Conservation (phyloP, 1,140 invertebrate genomes). For the Caerostris extrusa region DNA sequence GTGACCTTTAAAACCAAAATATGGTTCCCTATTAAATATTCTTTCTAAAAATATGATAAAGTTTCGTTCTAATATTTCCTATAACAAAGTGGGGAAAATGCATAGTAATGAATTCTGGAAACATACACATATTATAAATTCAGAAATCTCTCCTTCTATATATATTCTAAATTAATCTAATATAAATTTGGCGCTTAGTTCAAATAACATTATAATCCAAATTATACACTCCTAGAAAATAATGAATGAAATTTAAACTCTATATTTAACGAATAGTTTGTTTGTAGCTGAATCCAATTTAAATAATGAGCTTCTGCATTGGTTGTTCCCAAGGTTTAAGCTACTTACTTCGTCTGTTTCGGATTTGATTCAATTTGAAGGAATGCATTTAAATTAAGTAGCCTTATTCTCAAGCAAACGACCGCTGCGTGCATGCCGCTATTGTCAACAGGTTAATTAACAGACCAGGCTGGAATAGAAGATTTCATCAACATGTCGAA, state of each 20-base stretch:
- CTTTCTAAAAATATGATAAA: too few relatives aligned
- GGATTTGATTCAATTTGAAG: background rate
- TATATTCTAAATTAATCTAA: too few relatives aligned
- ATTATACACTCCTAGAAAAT: too few relatives aligned
- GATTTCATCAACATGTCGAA: slow-evolving; percentile 4
- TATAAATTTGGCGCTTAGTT: background rate
- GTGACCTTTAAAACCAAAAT: too few relatives aligned
- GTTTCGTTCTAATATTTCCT: too few relatives aligned
- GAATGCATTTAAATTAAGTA: slow-evolving; percentile 55
- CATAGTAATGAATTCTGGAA: too few relatives aligned
- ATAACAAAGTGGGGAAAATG: too few relatives aligned
- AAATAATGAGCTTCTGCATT: slow-evolving; percentile 16
- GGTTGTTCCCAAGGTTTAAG: background rate
- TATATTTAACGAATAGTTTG: slow-evolving; percentile 29
- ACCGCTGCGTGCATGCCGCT: background rate
- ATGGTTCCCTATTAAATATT: too few relatives aligned
- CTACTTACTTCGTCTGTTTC: slow-evolving; percentile 5
- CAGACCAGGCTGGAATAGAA: background rate
- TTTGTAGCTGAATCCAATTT: slow-evolving; percentile 7
- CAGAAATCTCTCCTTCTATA: too few relatives aligned
- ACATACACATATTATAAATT: too few relatives aligned
- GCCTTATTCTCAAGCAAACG: background rate
- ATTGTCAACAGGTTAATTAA: slow-evolving; percentile 41
- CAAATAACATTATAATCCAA: background rate
- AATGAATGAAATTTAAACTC: background rate